Conservation (phyloP, 2,888 invertebrate genomes). For the Priocnemis perturbator region DNA sequence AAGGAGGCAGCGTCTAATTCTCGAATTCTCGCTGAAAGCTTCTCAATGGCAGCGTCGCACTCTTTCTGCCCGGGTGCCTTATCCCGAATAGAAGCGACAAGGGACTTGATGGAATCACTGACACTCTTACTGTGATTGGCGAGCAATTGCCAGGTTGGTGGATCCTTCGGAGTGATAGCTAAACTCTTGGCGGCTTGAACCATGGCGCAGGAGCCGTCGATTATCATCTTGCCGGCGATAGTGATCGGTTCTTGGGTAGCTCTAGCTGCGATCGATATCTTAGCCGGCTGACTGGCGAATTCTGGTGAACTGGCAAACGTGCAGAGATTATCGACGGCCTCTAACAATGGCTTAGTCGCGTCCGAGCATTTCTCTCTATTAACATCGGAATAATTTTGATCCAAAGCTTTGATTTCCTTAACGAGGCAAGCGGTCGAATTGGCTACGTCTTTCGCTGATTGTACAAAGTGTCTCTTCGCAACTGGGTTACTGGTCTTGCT, state of each 20-base stretch:
- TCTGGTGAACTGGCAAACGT: conserved; percentile 93
- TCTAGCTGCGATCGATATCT: conserved; percentile 90
- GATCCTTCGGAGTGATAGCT: conserved; percentile 92
- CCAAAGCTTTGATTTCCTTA: conserved; percentile 93
- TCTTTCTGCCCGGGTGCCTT: conserved; percentile 97
- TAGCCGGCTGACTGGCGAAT: conserved; percentile 94
- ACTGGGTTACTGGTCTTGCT: conserved; percentile 92
- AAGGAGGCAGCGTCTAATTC: conserved; percentile 92
- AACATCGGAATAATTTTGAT: conserved; percentile 88
- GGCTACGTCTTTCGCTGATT: conserved; percentile 98
- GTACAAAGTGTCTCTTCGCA: conserved; percentile 97
- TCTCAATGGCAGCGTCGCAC: conserved; percentile 89
- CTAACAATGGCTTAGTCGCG: conserved; percentile 90
- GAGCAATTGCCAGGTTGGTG: conserved; percentile 94
- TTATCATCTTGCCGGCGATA: conserved; percentile 85
- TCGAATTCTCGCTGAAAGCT: conserved; percentile 84
- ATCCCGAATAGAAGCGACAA: conserved; percentile 95
- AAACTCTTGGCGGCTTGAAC: conserved; percentile 92
- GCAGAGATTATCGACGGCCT: conserved; percentile 94
- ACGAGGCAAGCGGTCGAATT: conserved; percentile 96
- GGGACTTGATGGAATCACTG: conserved; percentile 95
- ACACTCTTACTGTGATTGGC: conserved; percentile 96
- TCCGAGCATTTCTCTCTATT: conserved; percentile 84
- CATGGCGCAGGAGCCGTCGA: conserved; percentile 93
- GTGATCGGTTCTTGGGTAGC: conserved; percentile 92